Percentiles rank a stretch among this genome's conserved stretches.
These are phyloP conservation scores for Phainopepla nitens DNA, from an alignment of 2,113 vertebrate species.

Conservation along the genomic window DNA sequence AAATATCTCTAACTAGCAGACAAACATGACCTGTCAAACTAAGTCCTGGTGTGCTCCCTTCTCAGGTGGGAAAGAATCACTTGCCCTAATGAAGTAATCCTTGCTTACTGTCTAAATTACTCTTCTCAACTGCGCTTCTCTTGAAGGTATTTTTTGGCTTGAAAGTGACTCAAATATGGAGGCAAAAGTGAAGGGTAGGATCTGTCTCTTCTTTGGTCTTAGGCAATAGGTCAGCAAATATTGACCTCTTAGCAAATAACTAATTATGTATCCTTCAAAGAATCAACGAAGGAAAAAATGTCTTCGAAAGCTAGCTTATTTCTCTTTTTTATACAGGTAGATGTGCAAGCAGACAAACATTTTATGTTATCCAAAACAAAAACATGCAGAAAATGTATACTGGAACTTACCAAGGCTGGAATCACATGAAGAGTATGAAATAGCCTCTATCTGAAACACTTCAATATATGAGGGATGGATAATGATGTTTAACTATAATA, in stretches of 20 bases:
- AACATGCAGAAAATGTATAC: not conserved
- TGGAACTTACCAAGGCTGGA: not conserved
- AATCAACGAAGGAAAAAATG: not conserved
- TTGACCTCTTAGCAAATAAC: not conserved
- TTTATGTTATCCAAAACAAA: not conserved
- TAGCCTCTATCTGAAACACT: not conserved
- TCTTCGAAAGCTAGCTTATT: not conserved
- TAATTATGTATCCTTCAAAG: not conserved
- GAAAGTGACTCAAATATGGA: not conserved
- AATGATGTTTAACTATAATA: not conserved
- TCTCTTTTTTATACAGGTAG: not conserved
- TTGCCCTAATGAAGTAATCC: not conserved
- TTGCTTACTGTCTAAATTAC: not conserved
- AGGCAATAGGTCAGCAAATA: not conserved
- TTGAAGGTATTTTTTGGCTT: not conserved
- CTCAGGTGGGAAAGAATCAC: not conserved
- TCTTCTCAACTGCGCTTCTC: not conserved
- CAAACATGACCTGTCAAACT: not conserved
- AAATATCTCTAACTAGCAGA: not conserved
- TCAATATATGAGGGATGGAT: not conserved
- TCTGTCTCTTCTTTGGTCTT: not conserved
- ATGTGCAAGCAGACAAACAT: not conserved
- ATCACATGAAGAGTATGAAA: not conserved
- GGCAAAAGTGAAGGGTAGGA: not conserved
- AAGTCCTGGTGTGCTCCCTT: not conserved